Percentiles rank a stretch among this genome's conserved stretches.
phyloP scores from a whole-genome alignment of 2,888 invertebrate species.

The Eubasilissa splendida region DNA sequence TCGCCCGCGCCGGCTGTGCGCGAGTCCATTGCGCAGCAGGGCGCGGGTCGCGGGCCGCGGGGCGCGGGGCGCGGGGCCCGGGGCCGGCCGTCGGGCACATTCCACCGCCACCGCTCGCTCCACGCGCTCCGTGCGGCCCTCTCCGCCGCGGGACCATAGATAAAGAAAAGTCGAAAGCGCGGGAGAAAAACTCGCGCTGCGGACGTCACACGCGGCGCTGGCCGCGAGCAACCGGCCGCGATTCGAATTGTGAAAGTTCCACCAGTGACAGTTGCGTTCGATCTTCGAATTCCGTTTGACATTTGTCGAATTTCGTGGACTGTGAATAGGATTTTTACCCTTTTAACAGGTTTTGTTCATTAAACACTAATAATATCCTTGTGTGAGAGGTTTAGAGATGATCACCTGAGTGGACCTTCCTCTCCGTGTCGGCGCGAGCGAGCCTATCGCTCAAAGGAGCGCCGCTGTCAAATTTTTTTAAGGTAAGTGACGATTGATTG shows the following conservation, averaged over 20 bases:
- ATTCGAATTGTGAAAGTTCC: constrained; percentile 19
- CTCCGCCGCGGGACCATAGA: constrained; percentile 16
- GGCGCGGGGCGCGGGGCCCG: constrained; percentile 8
- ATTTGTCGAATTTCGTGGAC: not conserved
- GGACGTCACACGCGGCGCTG: constrained; percentile 33
- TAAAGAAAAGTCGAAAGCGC: constrained; percentile 25
- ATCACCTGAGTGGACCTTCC: constrained; percentile 1
- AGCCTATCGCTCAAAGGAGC: constrained; percentile 47
- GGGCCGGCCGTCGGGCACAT: constrained; percentile 20
- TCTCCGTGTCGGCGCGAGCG: constrained; percentile 21
- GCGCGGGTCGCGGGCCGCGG: not conserved
- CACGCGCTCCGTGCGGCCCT: constrained; percentile 35
- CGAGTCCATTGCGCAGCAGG: constrained; percentile 39
- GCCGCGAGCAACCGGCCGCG: not conserved
- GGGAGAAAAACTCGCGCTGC: constrained; percentile 15
- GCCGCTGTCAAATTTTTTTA: constrained; percentile 44
- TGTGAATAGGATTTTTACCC: not conserved
- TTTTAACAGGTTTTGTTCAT: constrained; percentile 25
- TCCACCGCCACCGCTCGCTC: constrained; percentile 30
- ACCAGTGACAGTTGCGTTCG: constrained; percentile 30
- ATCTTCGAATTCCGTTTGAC: not conserved
- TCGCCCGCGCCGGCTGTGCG: constrained; percentile 32
- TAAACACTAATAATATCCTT: constrained; percentile 29
- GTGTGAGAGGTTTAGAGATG: constrained; percentile 24
- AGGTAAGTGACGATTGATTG: constrained; percentile 52